Conservation (phyloP, 2,113 vertebrate species). For the Tricholaema leucomelas region DNA sequence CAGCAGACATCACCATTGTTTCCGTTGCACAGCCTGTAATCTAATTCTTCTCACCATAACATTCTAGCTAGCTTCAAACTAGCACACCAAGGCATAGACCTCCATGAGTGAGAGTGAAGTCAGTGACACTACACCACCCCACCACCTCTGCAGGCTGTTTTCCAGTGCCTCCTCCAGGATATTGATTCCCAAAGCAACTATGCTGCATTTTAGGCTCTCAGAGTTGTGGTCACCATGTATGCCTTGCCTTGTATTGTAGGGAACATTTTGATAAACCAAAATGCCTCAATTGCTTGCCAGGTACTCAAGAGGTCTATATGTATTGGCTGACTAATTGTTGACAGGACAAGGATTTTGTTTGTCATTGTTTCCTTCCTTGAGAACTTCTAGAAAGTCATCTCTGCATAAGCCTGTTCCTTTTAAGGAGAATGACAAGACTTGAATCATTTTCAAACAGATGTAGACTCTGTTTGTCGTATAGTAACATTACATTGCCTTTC, state of each 20-base stretch:
- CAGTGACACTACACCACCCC: not conserved
- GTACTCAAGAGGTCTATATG: accelerated
- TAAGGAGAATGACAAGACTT: not conserved
- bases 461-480: not conserved
- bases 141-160: not conserved
- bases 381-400: not conserved
- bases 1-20: no score
- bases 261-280: not conserved
- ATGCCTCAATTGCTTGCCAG: not conserved
- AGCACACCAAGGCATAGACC: accelerated
- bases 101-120: not conserved
- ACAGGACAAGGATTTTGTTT: accelerated
- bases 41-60: no score
- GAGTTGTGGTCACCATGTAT: not conserved
- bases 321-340: not conserved
- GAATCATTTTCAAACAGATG: not conserved
- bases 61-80: no score
- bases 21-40: no score
- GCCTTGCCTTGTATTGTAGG: not conserved
- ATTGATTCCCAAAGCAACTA: not conserved
- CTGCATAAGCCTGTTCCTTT: not conserved
- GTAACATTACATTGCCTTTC: not conserved
- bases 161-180: not conserved
- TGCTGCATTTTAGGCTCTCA: not conserved
- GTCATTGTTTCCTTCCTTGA: accelerated